These are phyloP conservation scores for Caenorhabditis macrosperma DNA, from an alignment of 2,888 invertebrate species.

Conservation along the genomic window DNA sequence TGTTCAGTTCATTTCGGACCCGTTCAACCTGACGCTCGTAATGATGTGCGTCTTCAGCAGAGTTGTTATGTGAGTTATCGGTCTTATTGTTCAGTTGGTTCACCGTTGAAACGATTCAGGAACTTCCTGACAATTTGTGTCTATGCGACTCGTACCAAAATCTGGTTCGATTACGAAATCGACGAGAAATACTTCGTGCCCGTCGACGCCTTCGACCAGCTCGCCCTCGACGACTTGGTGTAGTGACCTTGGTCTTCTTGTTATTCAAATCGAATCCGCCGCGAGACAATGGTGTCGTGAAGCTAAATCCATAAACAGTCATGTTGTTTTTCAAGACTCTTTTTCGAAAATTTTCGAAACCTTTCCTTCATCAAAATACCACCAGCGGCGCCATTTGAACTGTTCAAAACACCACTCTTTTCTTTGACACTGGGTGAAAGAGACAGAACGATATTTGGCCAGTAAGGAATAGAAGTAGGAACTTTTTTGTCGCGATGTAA, in stretches of 20 bases:
- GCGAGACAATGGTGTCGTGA: too few species aligned
- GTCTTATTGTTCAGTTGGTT: too few species aligned
- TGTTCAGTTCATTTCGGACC: slow-evolving; percentile 6
- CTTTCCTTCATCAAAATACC: too few species aligned
- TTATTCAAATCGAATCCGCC: not conserved
- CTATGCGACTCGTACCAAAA: not conserved
- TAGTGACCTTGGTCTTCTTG: not conserved
- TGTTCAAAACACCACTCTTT: too few species aligned
- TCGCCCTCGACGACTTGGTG: not conserved
- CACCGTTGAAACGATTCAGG: slow-evolving; percentile 1
- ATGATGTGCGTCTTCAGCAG: slow-evolving; percentile 20
- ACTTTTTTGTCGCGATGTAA: not conserved
- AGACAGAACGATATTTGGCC: too few species aligned
- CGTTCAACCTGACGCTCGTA: slow-evolving; percentile 16
- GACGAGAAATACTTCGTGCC: slow-evolving; percentile 10
- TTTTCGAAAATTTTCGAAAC: too few species aligned
- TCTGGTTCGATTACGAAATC: slow-evolving; percentile 11
- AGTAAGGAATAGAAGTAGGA: too few species aligned
- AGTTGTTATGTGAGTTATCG: slow-evolving; percentile 15
- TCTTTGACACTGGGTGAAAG: too few species aligned
- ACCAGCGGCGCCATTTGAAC: too few species aligned
- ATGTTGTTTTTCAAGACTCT: too few species aligned
- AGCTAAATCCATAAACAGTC: too few species aligned
- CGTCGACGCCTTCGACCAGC: not conserved
- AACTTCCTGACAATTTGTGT: slow-evolving; percentile 15